phyloP scores from a whole-genome alignment of 2,113 vertebrate genomes.

The Orycteropus afer region DNA sequence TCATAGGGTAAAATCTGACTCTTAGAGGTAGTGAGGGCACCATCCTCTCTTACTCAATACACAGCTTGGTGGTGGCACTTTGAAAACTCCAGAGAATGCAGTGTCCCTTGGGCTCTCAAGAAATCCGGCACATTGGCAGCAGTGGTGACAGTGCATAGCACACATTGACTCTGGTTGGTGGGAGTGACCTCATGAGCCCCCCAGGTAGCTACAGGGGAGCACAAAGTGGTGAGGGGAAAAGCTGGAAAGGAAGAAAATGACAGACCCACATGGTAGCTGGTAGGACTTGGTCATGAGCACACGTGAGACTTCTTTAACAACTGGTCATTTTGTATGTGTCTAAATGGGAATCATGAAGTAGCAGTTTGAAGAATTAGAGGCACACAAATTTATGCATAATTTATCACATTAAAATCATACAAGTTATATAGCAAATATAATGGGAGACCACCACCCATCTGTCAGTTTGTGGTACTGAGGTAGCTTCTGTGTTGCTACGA shows the following conservation, averaged over 20 bases:
- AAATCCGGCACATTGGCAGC: neutral
- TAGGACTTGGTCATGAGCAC: neutral
- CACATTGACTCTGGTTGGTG: neutral
- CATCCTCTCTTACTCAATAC: neutral
- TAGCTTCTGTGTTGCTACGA: too few species aligned
- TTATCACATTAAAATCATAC: neutral
- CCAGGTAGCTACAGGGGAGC: neutral
- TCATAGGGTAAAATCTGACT: neutral
- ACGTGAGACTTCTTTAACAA: neutral
- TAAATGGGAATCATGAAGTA: neutral
- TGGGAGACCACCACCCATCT: neutral
- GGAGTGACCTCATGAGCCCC: neutral
- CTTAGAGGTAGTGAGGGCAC: neutral
- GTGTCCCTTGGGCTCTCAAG: neutral
- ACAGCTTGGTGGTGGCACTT: neutral
- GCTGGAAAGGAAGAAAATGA: neutral
- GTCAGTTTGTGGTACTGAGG: too few species aligned
- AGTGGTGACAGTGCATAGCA: fast-evolving
- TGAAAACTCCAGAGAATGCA: neutral
- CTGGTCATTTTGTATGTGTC: neutral
- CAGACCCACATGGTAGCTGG: neutral
- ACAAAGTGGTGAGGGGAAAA: neutral
- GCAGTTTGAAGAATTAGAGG: neutral
- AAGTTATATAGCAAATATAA: neutral
- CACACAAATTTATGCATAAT: neutral